A percentile compares a stretch with the other conserved stretches of the same genome.
Conservation (phyloP, 2,113 vertebrate species). For the Mungos mungo region DNA sequence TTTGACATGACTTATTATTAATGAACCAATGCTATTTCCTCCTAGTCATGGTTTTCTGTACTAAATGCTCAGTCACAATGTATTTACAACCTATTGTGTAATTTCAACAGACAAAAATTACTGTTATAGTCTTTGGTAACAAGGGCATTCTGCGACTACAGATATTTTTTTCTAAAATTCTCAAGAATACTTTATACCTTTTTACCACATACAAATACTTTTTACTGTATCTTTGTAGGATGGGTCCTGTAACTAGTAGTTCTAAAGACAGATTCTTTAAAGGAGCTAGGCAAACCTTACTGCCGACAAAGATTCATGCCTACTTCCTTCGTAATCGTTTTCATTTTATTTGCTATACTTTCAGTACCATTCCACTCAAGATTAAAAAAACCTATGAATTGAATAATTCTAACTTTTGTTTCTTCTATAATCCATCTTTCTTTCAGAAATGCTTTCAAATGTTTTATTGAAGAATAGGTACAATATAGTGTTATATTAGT, state of each 20-base stretch:
- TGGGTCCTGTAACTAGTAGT: background rate
- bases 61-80: background rate
- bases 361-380: conserved; percentile 19
- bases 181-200: background rate
- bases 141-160: background rate
- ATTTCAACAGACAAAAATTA: conserved; percentile 32
- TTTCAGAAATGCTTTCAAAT: background rate
- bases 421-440: conserved; percentile 7
- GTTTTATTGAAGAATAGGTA: background rate
- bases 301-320: background rate
- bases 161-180: background rate
- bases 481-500: background rate
- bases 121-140: background rate
- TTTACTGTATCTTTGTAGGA: background rate
- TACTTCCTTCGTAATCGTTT: conserved; percentile 20
- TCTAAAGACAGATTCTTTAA: conserved; percentile 23
- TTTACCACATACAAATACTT: background rate
- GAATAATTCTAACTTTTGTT: background rate
- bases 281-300: background rate
- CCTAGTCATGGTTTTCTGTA: background rate
- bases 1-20: background rate
- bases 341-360: background rate
- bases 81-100: background rate
- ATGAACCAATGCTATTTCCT: background rate
- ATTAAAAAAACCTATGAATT: background rate